A percentile compares a stretch with the other conserved stretches of the same genome.
These are phyloP conservation scores for Drosophila teissieri DNA, from an alignment of 1,140 invertebrate genomes.

Conservation along the genomic window DNA sequence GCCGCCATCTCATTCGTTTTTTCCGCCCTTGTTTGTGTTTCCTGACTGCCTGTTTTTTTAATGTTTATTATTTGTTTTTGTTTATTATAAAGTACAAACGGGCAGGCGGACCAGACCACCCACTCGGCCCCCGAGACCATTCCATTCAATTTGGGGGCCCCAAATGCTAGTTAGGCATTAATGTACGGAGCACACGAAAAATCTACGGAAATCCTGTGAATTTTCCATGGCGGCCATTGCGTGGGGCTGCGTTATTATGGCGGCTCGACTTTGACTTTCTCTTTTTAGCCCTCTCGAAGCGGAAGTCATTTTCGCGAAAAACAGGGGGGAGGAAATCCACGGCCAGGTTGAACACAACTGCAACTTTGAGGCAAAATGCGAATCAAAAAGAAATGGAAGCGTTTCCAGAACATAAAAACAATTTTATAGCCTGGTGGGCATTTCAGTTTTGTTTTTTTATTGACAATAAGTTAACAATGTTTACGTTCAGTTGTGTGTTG, in stretches of 20 bases:
- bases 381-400: conserved; percentile 47
- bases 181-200: conserved; percentile 67
- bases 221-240: conserved; percentile 52
- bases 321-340: neutral
- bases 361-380: conserved; percentile 37
- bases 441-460: conserved; percentile 73
- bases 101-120: conserved; percentile 9
- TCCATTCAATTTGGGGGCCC: conserved; percentile 44
- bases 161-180: conserved; percentile 66
- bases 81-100: conserved; percentile 57
- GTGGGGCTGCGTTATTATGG: conserved; percentile 54
- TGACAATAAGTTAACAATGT: conserved; percentile 79
- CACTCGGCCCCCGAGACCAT: conserved; percentile 7
- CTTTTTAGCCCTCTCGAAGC: conserved; percentile 29
- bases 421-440: conserved; percentile 61
- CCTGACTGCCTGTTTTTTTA: conserved; percentile 21
- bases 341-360: conserved; percentile 31
- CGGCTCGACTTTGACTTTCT: conserved; percentile 33
- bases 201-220: conserved; percentile 72
- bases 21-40: conserved; percentile 33
- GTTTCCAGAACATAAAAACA: conserved; percentile 71
- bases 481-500: conserved; percentile 67
- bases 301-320: conserved; percentile 39
- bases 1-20: conserved; percentile 2
- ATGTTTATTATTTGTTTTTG: conserved; percentile 46